A percentile compares a stretch with the other conserved stretches of the same genome.
Conservation (phyloP, 2,888 invertebrate species). For the Esperia sulphurella region DNA sequence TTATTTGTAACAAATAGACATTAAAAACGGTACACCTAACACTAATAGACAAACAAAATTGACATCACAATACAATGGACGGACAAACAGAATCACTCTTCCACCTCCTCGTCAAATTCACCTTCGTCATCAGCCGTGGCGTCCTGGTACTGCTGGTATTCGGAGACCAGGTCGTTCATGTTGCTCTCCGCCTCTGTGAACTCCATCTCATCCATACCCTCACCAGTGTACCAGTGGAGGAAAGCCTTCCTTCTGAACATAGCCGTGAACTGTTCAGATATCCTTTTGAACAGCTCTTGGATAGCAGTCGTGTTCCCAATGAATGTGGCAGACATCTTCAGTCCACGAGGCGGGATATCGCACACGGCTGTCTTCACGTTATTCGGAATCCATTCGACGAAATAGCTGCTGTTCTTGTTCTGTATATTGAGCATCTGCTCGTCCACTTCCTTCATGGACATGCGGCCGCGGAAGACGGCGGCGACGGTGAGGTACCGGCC, state of each 20-base stretch:
- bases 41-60: slow-evolving; percentile 25
- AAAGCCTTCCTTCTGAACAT: slow-evolving; percentile 97
- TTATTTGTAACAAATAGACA: slow-evolving; percentile 20
- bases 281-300: slow-evolving; percentile 91
- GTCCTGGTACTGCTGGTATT: slow-evolving; percentile 96
- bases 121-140: slow-evolving; percentile 92
- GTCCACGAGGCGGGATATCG: slow-evolving; percentile 85
- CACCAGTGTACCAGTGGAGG: slow-evolving; percentile 97
- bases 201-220: slow-evolving; percentile 98
- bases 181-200: slow-evolving; percentile 97
- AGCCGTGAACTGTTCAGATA: slow-evolving; percentile 91
- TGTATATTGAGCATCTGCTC: slow-evolving; percentile 89
- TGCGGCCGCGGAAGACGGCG: slow-evolving; percentile 91
- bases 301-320: slow-evolving; percentile 93
- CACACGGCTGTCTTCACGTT: slow-evolving; percentile 90
- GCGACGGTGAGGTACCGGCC: slow-evolving; percentile 94
- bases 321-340: slow-evolving; percentile 93
- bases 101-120: slow-evolving; percentile 88
- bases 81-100: slow-evolving; percentile 56
- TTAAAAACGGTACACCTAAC: slow-evolving; percentile 44
- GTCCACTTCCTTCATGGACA: slow-evolving; percentile 96
- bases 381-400: slow-evolving; percentile 90
- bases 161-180: slow-evolving; percentile 95
- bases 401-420: slow-evolving; percentile 87
- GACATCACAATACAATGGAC: slow-evolving; percentile 29